Conservation (phyloP, 2,888 invertebrate genomes). For the Dilophus febrilis region DNA sequence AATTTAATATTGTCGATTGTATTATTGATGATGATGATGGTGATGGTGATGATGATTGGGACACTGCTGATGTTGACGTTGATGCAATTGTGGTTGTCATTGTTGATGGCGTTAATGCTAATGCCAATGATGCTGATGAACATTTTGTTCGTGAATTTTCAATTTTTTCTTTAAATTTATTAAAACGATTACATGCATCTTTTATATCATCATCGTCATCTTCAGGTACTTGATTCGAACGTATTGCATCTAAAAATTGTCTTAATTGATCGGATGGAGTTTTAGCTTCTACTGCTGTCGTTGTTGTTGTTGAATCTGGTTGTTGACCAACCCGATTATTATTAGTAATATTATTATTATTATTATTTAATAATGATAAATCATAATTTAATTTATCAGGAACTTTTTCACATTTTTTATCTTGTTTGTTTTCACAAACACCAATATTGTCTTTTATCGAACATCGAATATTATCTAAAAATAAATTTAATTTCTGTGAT, state of each 20-base stretch:
- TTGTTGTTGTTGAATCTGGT: conserved; percentile 1
- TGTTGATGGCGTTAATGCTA: background rate
- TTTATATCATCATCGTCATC: conserved; percentile 2
- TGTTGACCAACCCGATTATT: background rate
- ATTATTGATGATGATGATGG: background rate
- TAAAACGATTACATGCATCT: conserved; percentile 4
- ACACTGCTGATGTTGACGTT: background rate
- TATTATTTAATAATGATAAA: too few relatives aligned
- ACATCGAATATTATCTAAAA: conserved; percentile 27
- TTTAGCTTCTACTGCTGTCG: conserved; percentile 16
- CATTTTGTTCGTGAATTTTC: background rate
- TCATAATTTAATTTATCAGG: too few relatives aligned
- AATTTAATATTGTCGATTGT: conserved; percentile 8
- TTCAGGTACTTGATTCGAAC: conserved; percentile 28
- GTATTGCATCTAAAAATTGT: conserved; percentile 28
- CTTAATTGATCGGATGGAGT: conserved; percentile 30
- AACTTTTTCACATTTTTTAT: background rate
- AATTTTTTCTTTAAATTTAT: conserved; percentile 6
- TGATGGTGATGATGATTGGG: background rate
- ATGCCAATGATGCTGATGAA: background rate
- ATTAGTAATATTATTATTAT: background rate
- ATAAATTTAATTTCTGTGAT: conserved; percentile 25
- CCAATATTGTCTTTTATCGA: conserved; percentile 20
- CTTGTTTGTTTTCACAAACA: background rate
- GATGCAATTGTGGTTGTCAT: background rate